Conservation (phyloP, 1,140 invertebrate genomes). For the Bilobella aurantiaca region DNA sequence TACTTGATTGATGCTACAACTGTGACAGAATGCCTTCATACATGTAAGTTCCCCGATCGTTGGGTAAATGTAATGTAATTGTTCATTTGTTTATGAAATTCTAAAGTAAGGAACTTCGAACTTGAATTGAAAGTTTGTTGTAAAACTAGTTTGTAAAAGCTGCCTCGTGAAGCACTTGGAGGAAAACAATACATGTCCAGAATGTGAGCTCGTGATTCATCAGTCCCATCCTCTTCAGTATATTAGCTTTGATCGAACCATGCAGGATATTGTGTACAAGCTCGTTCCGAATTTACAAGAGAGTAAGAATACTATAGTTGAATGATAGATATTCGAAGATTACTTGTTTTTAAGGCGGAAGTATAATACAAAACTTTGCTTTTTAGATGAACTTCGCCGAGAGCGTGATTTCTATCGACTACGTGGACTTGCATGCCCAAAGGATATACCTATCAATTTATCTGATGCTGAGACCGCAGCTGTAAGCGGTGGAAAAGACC, state of each 20-base stretch:
- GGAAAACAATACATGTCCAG: slow-evolving; percentile 93
- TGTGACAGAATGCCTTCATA: slow-evolving; percentile 94
- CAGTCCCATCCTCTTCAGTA: slow-evolving; percentile 94
- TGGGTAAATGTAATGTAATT: slow-evolving; percentile 11
- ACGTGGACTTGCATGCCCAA: slow-evolving; percentile 73
- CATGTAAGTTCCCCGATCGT: slow-evolving; percentile 56
- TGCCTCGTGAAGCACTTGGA: slow-evolving; percentile 94
- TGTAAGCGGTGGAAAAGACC: slow-evolving; percentile 44
- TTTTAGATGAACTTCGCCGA: slow-evolving; percentile 70
- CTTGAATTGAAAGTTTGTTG: slow-evolving; percentile 41
- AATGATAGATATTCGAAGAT: neutral
- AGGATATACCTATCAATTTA: slow-evolving; percentile 58
- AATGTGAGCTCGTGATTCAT: slow-evolving; percentile 92
- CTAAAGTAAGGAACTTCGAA: slow-evolving; percentile 14
- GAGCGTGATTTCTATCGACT: slow-evolving; percentile 78
- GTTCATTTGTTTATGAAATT: slow-evolving; percentile 14
- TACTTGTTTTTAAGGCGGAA: neutral
- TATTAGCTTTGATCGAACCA: slow-evolving; percentile 92
- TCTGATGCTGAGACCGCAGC: slow-evolving; percentile 54
- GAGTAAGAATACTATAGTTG: too few relatives aligned
- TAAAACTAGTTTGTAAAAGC: slow-evolving; percentile 95
- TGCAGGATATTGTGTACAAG: slow-evolving; percentile 99
- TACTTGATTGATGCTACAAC: slow-evolving; percentile 96
- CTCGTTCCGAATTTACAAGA: slow-evolving; percentile 83
- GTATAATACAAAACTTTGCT: neutral